phyloP scores from a whole-genome alignment of 2,888 invertebrate genomes.

The Gymnocheta viridis region DNA sequence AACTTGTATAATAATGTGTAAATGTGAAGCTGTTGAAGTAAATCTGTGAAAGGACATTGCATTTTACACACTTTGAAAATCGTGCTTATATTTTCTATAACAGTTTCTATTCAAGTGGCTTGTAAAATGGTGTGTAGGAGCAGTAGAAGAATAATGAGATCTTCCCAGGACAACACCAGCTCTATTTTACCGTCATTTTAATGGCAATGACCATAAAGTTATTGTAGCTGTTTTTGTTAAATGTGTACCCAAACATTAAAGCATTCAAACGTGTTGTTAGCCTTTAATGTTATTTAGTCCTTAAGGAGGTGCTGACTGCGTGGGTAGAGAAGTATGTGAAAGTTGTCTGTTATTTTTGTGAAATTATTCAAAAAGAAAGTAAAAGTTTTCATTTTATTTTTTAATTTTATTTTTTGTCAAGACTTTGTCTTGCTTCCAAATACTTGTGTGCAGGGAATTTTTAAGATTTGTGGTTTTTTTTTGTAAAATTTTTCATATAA shows the following conservation, averaged over 20 bases:
- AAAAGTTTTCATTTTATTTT: conserved; percentile 55
- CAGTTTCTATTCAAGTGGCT: conserved; percentile 44
- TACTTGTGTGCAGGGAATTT: conserved; percentile 34
- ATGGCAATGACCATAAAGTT: conserved; percentile 70
- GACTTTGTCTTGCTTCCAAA: conserved; percentile 23
- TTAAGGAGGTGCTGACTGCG: conserved; percentile 6
- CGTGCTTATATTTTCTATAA: conserved; percentile 66
- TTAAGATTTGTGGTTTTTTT: conserved; percentile 53
- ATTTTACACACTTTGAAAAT: conserved; percentile 65
- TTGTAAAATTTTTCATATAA: conserved; percentile 17
- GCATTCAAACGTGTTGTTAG: conserved; percentile 69
- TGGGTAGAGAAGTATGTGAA: neutral
- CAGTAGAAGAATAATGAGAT: neutral
- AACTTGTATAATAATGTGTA: conserved; percentile 60
- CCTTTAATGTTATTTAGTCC: conserved; percentile 59
- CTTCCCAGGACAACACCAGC: conserved; percentile 33
- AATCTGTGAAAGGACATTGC: conserved; percentile 70
- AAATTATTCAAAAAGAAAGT: conserved; percentile 68
- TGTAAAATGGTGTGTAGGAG: conserved; percentile 3
- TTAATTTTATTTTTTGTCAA: neutral
- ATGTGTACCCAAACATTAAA: conserved; percentile 59
- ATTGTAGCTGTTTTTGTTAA: conserved; percentile 40
- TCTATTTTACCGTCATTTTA: conserved; percentile 54
- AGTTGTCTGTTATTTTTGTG: conserved; percentile 46
- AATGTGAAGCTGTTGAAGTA: conserved; percentile 67